These are phyloP conservation scores for Hemibagrus wyckioides DNA, from an alignment of 2,113 vertebrate species.

Conservation along the genomic window DNA sequence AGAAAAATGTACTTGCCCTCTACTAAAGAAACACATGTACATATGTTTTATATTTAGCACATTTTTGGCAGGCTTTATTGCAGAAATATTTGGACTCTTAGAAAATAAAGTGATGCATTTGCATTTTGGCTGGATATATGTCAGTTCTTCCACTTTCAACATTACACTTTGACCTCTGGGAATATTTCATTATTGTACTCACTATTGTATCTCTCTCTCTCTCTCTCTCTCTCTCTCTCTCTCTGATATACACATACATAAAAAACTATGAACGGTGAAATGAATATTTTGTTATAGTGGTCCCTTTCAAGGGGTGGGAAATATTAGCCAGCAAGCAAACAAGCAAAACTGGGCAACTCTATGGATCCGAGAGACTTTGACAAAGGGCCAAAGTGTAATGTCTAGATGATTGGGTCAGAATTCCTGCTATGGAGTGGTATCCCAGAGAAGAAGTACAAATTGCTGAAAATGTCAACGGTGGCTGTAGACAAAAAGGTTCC, in stretches of 20 bases:
- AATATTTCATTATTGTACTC: neutral
- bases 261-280: too few relatives aligned
- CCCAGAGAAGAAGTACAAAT: too few relatives aligned
- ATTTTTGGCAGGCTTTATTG: slow-evolving; percentile 42
- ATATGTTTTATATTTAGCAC: slow-evolving; percentile 39
- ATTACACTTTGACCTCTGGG: neutral
- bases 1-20: neutral
- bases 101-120: slow-evolving; percentile 37
- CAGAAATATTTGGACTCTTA: slow-evolving; percentile 23
- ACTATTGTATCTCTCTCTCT: neutral
- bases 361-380: too few relatives aligned
- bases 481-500: too few relatives aligned
- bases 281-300: too few relatives aligned
- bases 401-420: too few relatives aligned
- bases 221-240: slow-evolving; percentile 1
- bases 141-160: neutral
- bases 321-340: too few relatives aligned
- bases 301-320: too few relatives aligned
- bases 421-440: too few relatives aligned
- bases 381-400: too few relatives aligned
- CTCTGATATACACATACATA: neutral
- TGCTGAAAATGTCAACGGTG: too few relatives aligned
- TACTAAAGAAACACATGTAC: slow-evolving; percentile 18
- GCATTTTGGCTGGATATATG: neutral
- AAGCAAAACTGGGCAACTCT: too few relatives aligned